Evolutionary conservation across 1,140 invertebrate species (phyloP).

Genomic region (Agraylea sexmaculata): DNA sequence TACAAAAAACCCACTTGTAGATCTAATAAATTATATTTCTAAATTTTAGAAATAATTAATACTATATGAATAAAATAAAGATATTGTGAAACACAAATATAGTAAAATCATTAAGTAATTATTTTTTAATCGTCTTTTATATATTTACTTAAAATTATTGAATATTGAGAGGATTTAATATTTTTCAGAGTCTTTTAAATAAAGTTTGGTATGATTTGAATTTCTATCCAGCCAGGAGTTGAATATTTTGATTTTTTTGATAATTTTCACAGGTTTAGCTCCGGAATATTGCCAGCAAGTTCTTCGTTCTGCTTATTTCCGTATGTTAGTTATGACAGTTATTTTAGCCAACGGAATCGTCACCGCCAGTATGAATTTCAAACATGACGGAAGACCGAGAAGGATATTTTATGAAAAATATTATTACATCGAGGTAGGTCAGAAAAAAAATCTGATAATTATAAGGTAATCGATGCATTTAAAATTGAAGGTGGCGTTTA

Average conservation of each 20-base stretch:
- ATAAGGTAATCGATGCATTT: constrained; percentile 4
- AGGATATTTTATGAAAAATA: constrained; percentile 80
- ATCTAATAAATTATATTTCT: too few relatives aligned
- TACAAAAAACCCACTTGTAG: too few relatives aligned
- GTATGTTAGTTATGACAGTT: constrained; percentile 85
- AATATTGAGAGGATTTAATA: too few relatives aligned
- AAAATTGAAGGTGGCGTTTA: constrained; percentile 69
- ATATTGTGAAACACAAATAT: too few relatives aligned
- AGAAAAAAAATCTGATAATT: constrained; percentile 8
- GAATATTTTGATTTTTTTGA: constrained; percentile 3
- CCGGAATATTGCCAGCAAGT: constrained; percentile 80
- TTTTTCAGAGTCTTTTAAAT: not conserved
- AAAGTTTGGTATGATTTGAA: not conserved
- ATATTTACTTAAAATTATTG: too few relatives aligned
- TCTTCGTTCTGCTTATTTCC: constrained; percentile 82
- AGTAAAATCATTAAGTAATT: too few relatives aligned
- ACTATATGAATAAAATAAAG: too few relatives aligned
- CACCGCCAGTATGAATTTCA: constrained; percentile 92
- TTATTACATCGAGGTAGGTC: constrained; percentile 81
- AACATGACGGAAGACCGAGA: constrained; percentile 74
- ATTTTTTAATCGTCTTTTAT: too few relatives aligned
- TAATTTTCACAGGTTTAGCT: constrained; percentile 42
- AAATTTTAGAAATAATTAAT: too few relatives aligned
- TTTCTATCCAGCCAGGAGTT: too few relatives aligned
- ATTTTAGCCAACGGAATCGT: constrained; percentile 93